A percentile compares a stretch with the other conserved stretches of the same genome.
phyloP scores from a whole-genome alignment of 35 echinoderm and acorn worm genomes.

The Patiria miniata region DNA sequence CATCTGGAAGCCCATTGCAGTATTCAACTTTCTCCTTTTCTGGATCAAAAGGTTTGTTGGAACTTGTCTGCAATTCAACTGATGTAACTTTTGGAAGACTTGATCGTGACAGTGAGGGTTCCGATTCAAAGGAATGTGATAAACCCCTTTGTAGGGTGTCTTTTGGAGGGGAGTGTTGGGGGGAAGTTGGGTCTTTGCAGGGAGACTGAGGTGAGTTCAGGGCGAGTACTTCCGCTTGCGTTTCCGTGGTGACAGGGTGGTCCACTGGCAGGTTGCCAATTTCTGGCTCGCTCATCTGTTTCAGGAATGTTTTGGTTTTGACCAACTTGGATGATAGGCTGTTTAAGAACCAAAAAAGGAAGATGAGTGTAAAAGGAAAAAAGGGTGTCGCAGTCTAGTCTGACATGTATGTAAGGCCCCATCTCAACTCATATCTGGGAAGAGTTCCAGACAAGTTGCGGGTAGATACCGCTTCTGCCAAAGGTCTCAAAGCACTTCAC shows the following conservation, averaged over 20 bases:
- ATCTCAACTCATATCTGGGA: no score
- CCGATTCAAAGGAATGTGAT: no score
- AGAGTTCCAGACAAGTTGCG: no score
- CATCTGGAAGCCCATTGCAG: not conserved
- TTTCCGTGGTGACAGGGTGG: not conserved
- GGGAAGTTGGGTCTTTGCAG: no score
- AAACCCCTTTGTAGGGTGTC: no score
- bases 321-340: slow-evolving; percentile 21
- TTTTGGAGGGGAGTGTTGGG: no score
- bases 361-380: not conserved
- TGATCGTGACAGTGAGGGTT: no score
- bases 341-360: not conserved
- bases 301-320: slow-evolving; percentile 9
- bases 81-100: no score
- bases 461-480: no score
- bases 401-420: not conserved
- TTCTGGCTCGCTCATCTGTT: slow-evolving; percentile 5
- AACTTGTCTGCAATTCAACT: no score
- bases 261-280: not conserved
- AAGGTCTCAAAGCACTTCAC: no score
- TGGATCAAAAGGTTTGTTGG: not conserved
- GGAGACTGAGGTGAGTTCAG: not conserved
- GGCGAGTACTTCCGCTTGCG: not conserved
- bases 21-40: not conserved
- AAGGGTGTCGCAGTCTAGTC: not conserved